Percentiles rank a stretch among this genome's conserved stretches.
Conservation (phyloP, 2,113 vertebrate genomes). For the Alouatta palliata region DNA sequence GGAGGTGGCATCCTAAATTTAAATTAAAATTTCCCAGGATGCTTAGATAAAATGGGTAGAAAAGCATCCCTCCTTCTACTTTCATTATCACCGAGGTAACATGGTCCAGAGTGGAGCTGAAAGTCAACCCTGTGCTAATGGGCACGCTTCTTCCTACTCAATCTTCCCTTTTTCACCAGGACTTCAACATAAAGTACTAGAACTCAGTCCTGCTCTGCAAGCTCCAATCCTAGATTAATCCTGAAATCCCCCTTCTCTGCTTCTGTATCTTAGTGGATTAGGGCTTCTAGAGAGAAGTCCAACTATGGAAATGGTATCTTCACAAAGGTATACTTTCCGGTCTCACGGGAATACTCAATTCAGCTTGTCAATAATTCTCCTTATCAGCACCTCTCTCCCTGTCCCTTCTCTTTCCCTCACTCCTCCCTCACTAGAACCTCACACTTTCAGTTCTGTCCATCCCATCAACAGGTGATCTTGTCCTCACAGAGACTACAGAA, state of each 20-base stretch:
- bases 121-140: background rate
- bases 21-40: background rate
- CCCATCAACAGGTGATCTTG: background rate
- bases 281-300: background rate
- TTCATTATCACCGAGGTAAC: background rate
- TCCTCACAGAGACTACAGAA: no score
- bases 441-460: background rate
- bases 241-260: background rate
- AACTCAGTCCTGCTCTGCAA: background rate
- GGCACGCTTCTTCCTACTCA: accelerated
- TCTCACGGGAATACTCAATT: background rate
- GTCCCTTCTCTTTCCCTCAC: background rate
- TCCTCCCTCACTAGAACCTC: background rate
- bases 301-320: background rate
- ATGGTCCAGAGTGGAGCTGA: no score
- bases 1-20: background rate
- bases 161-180: background rate
- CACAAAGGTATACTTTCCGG: background rate
- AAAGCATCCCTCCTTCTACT: background rate
- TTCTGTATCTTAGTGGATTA: background rate
- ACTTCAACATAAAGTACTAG: background rate
- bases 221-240: background rate
- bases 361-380: background rate
- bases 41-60: background rate
- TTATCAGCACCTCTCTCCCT: background rate